These are phyloP conservation scores for Laupala kohalensis DNA, from an alignment of 1,140 invertebrate species.

Conservation along the genomic window DNA sequence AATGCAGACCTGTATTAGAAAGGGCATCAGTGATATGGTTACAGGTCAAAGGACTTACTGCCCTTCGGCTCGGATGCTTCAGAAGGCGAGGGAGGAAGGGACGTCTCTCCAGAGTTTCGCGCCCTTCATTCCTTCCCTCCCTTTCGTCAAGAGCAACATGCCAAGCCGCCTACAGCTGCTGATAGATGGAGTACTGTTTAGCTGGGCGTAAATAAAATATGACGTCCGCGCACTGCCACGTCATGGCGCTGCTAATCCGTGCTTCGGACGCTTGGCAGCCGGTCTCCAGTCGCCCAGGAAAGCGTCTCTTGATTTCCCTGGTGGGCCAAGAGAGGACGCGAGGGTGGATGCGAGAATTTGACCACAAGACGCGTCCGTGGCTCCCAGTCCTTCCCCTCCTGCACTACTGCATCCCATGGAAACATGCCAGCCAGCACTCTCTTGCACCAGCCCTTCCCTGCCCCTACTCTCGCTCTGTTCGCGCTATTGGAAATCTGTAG, in stretches of 20 bases:
- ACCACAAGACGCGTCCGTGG: no score
- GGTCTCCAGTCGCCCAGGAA: background rate
- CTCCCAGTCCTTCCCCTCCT: background rate
- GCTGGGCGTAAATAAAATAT: background rate
- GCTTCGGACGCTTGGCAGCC: background rate
- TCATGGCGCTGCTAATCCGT: background rate
- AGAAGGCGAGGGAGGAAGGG: no score
- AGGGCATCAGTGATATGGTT: no score
- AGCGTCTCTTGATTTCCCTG: background rate
- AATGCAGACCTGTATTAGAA: no score
- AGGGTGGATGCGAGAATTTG: no score
- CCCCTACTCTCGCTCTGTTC: background rate
- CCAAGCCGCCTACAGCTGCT: background rate
- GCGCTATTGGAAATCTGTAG: constrained; percentile 12
- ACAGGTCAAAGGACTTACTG: no score
- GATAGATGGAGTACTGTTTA: background rate
- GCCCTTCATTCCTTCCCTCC: no score
- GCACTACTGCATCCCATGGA: constrained; percentile 1
- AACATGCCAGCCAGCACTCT: constrained; percentile 8
- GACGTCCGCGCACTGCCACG: background rate
- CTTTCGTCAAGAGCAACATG: background rate
- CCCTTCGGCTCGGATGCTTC: no score
- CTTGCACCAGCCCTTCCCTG: background rate
- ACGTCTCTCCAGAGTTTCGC: background rate
- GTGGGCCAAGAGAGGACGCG: no score